A percentile compares a stretch with the other conserved stretches of the same genome.
Conservation (phyloP, 2,113 vertebrate genomes). For the Brachyhypopomus occidentalis region DNA sequence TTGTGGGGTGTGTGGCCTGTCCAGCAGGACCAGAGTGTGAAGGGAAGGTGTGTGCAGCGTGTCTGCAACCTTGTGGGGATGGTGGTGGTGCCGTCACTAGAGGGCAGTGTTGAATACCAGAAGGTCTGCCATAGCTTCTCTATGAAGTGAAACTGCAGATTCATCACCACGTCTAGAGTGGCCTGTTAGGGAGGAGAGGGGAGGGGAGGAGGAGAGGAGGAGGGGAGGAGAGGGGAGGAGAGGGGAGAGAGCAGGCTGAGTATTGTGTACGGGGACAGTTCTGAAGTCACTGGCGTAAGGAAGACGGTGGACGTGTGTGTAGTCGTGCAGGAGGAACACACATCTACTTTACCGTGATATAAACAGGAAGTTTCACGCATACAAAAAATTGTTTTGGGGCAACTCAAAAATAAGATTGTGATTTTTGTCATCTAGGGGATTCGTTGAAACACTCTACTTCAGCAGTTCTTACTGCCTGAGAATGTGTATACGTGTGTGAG, state of each 20-base stretch:
- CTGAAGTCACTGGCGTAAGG: background rate
- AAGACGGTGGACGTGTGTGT: constrained; percentile 8
- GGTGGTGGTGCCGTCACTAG: constrained; percentile 77
- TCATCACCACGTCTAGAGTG: constrained; percentile 94
- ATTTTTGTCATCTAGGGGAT: too few species aligned
- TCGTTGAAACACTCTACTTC: too few species aligned
- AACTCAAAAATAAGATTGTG: too few species aligned
- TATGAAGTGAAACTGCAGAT: constrained; percentile 94
- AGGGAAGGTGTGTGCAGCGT: background rate
- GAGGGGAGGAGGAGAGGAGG: constrained; percentile 6
- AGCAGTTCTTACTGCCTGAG: constrained; percentile 1
- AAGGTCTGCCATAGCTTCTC: constrained; percentile 98
- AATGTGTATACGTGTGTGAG: constrained; percentile 9
- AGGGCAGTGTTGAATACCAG: constrained; percentile 87
- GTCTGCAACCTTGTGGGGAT: constrained; percentile 73
- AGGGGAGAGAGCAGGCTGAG: constrained; percentile 19
- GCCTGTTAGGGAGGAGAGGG: constrained; percentile 74
- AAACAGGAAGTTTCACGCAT: too few species aligned
- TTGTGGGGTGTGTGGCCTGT: background rate
- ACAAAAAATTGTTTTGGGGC: too few species aligned
- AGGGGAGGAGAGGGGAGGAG: constrained; percentile 24
- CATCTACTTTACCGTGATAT: too few species aligned
- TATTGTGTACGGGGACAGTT: too few species aligned
- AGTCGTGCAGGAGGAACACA: too few species aligned
- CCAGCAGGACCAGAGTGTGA: background rate